Evolutionary conservation across 2,888 invertebrate species (phyloP), one percentile per base, ranked within the genome.

Genomic region (Apoda limacodes): DNA sequence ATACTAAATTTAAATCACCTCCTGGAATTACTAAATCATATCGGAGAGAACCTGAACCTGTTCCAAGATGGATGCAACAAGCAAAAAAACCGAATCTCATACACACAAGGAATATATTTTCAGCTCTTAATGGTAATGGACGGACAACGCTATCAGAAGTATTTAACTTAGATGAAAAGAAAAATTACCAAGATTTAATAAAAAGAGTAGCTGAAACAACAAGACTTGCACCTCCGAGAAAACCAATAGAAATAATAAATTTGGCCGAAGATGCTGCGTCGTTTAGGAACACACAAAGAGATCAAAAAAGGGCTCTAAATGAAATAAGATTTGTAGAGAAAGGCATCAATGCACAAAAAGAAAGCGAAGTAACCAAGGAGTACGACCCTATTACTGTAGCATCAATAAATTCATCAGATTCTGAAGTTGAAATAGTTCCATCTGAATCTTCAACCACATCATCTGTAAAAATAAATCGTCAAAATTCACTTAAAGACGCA

Each of bases 401-500:
- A 7, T 76, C 82, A 9, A 59, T 81, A 13, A 76, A 71, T 35
- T 74, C 78, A 0, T 75, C 78, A 2, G 81, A 81, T 48, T 74
- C 78, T 6, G 81, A 82, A 39, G 42, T 76, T 9, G 78, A 82
- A 43, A 41, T 75, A 30, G 56, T 68, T 19, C 64, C 68, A 4
- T 78, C 80, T 2, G 80, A 74, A 32, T 52, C 71, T 3, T 76
- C 80, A 1, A 64, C 68, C 2, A 52, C 70, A 13, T 78, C 80
- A 1, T 74, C 75, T 1, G 45, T 56, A 5, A 63, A 51, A 40
- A 63, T 80, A 25, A 60, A 65, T 17, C 71, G 66, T 3, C 61
- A 84, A 9, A 88, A 88, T 52, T 75, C 85, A 14, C 62, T 88
- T 12, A 78, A 82, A 45, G 83, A 82, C 13, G 76, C 83, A 3